Conservation (phyloP, 2,888 invertebrate species). For the Psylliodes chrysocephalus region DNA sequence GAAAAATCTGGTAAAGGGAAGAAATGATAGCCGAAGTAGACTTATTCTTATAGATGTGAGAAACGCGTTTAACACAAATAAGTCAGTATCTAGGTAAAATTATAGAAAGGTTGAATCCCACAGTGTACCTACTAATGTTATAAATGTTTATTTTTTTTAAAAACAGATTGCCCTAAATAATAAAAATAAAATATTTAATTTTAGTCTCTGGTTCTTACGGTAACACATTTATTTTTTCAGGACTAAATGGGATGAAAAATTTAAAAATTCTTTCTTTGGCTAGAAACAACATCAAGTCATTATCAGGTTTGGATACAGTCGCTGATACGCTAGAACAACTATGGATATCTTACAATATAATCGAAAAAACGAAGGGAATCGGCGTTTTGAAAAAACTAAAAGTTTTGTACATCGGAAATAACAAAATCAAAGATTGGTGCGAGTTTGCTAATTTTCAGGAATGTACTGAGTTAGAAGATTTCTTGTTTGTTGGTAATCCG, state of each 20-base stretch:
- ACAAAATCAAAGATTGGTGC: slow-evolving; percentile 87
- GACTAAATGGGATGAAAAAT: slow-evolving; percentile 75
- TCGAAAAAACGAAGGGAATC: slow-evolving; percentile 92
- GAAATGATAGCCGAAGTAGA: too few species aligned
- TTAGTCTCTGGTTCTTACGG: too few species aligned
- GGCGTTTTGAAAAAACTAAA: slow-evolving; percentile 81
- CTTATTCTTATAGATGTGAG: too few species aligned
- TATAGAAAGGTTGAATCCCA: too few species aligned
- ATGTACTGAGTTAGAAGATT: slow-evolving; percentile 76
- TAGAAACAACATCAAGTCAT: slow-evolving; percentile 89
- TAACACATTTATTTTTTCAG: slow-evolving; percentile 61
- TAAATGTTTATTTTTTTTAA: too few species aligned
- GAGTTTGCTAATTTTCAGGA: slow-evolving; percentile 78
- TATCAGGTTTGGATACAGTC: slow-evolving; percentile 88
- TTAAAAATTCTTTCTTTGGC: slow-evolving; percentile 86
- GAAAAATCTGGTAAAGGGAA: too few species aligned
- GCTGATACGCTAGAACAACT: slow-evolving; percentile 90
- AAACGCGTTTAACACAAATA: too few species aligned
- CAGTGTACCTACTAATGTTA: too few species aligned
- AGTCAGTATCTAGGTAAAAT: too few species aligned
- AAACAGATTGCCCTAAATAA: too few species aligned
- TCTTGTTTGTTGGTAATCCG: slow-evolving; percentile 86
- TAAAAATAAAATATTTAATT: too few species aligned
- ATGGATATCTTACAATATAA: slow-evolving; percentile 93
- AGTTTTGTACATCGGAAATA: slow-evolving; percentile 86